A percentile compares a stretch with the other conserved stretches of the same genome.
Conservation (phyloP, 2,113 vertebrate species). For the Clarias macrocephalus region DNA sequence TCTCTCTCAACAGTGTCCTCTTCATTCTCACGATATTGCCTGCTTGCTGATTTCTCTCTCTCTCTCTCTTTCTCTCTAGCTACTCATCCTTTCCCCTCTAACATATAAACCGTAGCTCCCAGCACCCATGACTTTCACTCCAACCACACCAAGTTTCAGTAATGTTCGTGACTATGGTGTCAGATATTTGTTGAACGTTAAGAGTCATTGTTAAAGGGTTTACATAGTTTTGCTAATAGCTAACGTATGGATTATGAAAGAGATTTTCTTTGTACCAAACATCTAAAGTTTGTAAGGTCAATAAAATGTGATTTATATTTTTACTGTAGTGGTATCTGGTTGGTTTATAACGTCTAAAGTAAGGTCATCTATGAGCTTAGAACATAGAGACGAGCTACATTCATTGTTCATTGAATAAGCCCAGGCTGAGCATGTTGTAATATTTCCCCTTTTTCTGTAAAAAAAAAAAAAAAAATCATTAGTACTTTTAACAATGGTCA, state of each 20-base stretch:
- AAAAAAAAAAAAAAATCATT: too few relatives aligned
- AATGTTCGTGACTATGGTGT: too few relatives aligned
- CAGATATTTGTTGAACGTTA: not conserved
- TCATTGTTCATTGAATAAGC: not conserved
- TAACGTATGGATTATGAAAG: too few relatives aligned
- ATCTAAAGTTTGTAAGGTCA: not conserved
- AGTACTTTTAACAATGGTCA: too few relatives aligned
- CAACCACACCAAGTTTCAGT: not conserved
- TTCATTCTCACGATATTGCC: not conserved
- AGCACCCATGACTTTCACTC: not conserved
- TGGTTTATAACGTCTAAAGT: not conserved
- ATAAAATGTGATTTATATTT: not conserved
- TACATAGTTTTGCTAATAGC: not conserved
- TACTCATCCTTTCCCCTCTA: not conserved
- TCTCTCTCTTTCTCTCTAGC: slow-evolving; percentile 1
- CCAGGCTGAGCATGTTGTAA: too few relatives aligned
- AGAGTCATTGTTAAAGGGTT: not conserved
- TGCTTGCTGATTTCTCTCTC: not conserved
- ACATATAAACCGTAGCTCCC: not conserved
- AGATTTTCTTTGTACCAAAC: not conserved
- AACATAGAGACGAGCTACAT: not conserved
- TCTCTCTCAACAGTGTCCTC: not conserved
- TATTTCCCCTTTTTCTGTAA: too few relatives aligned
- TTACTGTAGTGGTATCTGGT: not conserved
- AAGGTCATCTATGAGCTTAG: not conserved